Conservation (phyloP, 2,888 invertebrate genomes). For the Xanthia icteritia region DNA sequence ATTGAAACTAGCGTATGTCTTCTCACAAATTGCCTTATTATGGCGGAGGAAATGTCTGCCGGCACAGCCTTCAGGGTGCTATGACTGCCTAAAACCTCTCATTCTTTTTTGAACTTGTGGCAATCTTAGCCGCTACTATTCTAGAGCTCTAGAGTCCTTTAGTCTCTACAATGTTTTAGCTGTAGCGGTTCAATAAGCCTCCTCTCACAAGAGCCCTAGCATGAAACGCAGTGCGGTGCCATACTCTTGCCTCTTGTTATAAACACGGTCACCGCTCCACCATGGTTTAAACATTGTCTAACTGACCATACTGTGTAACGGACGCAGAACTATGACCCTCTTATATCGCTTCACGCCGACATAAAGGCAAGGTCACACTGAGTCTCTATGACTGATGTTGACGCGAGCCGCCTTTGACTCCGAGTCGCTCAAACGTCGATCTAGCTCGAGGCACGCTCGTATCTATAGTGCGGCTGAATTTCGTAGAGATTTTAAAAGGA, state of each 20-base stretch:
- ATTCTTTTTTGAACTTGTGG: no score
- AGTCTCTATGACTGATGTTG: conserved; percentile 85
- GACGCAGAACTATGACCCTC: conserved; percentile 69
- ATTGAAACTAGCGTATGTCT: no score
- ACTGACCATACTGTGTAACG: conserved; percentile 62
- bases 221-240: neutral
- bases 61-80: no score
- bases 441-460: conserved; percentile 73
- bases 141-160: no score
- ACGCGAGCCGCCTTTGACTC: conserved; percentile 88
- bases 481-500: neutral
- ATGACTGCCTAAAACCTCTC: no score
- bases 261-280: conserved; percentile 37
- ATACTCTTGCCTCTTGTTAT: conserved; percentile 9
- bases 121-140: no score
- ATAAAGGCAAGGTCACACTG: conserved; percentile 83
- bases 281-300: conserved; percentile 61
- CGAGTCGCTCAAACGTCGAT: conserved; percentile 83
- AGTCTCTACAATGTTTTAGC: no score
- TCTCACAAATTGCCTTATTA: no score
- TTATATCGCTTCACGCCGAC: conserved; percentile 71
- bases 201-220: neutral
- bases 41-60: no score
- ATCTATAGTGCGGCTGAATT: conserved; percentile 75
- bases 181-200: neutral